These are phyloP conservation scores for Herpailurus yagouaroundi DNA, from an alignment of 2,113 vertebrate genomes.

Conservation along the genomic window DNA sequence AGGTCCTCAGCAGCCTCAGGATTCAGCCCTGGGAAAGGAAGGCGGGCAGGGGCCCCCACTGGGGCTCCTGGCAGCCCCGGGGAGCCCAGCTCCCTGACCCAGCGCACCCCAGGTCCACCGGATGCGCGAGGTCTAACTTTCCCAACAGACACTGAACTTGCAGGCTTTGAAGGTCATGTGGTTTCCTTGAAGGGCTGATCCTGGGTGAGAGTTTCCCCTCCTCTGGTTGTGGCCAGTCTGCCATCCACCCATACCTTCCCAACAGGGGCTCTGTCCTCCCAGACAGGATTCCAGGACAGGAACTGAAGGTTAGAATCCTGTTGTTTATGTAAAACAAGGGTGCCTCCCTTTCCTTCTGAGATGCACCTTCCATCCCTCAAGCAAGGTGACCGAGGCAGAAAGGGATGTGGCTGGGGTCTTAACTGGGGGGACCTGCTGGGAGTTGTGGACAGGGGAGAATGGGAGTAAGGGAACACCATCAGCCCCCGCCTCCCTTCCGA, in stretches of 20 bases:
- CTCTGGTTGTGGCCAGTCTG: neutral
- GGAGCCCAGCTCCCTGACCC: neutral
- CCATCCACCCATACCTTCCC: neutral
- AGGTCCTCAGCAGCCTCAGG: neutral
- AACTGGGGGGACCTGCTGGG: neutral
- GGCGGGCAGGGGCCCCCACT: neutral
- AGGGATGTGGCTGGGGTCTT: neutral
- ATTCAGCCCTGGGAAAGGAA: neutral
- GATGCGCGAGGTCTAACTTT: neutral
- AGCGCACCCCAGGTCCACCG: too few relatives aligned
- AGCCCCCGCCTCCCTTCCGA: neutral
- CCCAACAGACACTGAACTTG: neutral
- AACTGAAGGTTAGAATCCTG: neutral
- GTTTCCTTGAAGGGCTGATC: neutral
- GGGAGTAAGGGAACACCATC: neutral
- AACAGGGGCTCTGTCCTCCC: neutral
- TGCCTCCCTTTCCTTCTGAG: too few relatives aligned
- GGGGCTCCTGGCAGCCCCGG: neutral
- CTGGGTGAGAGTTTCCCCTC: neutral
- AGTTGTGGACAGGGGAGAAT: neutral
- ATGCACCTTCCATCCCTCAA: neutral
- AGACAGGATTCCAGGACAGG: neutral
- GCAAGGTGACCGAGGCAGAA: neutral
- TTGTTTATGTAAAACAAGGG: too few relatives aligned
- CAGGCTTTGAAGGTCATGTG: neutral